Conservation (phyloP, 2,888 invertebrate species). For the Callyntrura guangdongensis region DNA sequence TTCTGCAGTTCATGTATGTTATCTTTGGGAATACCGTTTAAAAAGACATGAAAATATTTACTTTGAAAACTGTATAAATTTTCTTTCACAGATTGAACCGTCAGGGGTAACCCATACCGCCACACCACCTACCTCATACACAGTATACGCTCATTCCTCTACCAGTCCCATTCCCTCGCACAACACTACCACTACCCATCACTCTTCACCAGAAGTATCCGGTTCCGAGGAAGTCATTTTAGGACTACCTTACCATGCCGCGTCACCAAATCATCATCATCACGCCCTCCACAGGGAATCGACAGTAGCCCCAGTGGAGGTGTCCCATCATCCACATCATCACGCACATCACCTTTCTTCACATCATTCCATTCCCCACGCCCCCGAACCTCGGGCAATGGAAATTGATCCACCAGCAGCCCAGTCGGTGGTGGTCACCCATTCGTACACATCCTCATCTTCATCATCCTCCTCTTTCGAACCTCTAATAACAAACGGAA, state of each 20-base stretch:
- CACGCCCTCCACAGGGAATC: slow-evolving; percentile 13
- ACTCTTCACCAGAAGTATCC: slow-evolving; percentile 25
- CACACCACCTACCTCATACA: slow-evolving; percentile 41
- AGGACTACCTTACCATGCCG: slow-evolving; percentile 62
- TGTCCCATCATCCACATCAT: slow-evolving; percentile 41
- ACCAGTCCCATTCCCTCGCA: slow-evolving; percentile 51
- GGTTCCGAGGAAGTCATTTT: slow-evolving; percentile 52
- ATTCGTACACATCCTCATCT: slow-evolving; percentile 50
- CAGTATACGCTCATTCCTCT: slow-evolving; percentile 63
- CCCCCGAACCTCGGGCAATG: slow-evolving; percentile 19
- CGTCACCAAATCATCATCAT: slow-evolving; percentile 40
- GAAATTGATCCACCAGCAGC: slow-evolving; percentile 42
- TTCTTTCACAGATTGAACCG: slow-evolving; percentile 48
- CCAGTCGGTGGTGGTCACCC: slow-evolving; percentile 52
- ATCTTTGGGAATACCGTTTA: neutral
- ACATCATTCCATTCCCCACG: slow-evolving; percentile 47
- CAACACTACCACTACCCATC: slow-evolving; percentile 25
- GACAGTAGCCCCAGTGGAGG: neutral
- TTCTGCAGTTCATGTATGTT: slow-evolving; percentile 56
- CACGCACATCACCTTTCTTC: slow-evolving; percentile 14
- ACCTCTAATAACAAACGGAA: slow-evolving; percentile 56
- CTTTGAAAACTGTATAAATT: too few relatives aligned
- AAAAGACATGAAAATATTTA: too few relatives aligned
- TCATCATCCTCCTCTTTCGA: slow-evolving; percentile 35
- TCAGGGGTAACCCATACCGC: slow-evolving; percentile 17